phyloP scores from a whole-genome alignment of 2,888 invertebrate genomes.

The Antheraea assamensis region DNA sequence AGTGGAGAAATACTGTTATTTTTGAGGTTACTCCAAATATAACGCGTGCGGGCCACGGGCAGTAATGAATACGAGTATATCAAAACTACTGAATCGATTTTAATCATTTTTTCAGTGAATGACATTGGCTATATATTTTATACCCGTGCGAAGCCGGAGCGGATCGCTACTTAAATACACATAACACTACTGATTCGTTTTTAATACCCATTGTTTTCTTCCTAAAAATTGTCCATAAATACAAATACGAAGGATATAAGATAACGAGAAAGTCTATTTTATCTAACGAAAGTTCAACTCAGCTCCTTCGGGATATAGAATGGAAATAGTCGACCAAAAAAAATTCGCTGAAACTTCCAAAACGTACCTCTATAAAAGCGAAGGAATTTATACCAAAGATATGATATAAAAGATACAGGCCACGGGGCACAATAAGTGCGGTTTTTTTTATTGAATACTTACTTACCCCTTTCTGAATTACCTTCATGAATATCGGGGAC shows the following conservation, averaged over 20 bases:
- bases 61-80: too few species aligned
- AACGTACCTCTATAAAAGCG: slow-evolving; percentile 4
- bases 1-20: too few species aligned
- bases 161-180: too few species aligned
- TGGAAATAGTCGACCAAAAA: neutral
- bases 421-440: neutral
- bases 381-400: slow-evolving; percentile 4
- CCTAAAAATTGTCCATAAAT: neutral
- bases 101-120: too few species aligned
- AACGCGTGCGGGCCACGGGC: too few species aligned
- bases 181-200: too few species aligned
- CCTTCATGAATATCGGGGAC: slow-evolving; percentile 19
- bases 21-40: too few species aligned
- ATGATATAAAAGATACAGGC: slow-evolving; percentile 2
- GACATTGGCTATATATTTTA: too few species aligned
- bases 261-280: neutral
- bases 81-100: too few species aligned
- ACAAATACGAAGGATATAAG: neutral
- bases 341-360: neutral
- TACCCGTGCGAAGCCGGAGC: too few species aligned
- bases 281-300: neutral
- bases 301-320: neutral
- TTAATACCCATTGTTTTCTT: too few species aligned
- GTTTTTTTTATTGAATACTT: slow-evolving; percentile 17
- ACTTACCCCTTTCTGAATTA: slow-evolving; percentile 17